phyloP scores from a whole-genome alignment of 2,888 invertebrate species.

The Leptinotarsa rubiginosa region DNA sequence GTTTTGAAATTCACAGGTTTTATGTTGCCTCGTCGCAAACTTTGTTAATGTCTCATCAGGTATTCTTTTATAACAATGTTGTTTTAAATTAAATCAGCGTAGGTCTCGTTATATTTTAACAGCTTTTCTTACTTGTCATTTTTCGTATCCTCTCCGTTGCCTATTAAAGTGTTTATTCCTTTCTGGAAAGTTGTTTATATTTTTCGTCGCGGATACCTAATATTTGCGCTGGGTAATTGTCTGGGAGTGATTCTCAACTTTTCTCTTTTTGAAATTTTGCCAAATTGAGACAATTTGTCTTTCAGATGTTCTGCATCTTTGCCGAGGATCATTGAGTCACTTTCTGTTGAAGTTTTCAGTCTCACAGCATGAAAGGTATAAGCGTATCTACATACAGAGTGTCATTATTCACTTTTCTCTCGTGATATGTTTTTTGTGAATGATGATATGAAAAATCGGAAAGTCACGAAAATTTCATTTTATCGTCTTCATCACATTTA shows the following conservation, averaged over 20 bases:
- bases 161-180: slow-evolving; percentile 35
- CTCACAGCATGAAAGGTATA: background rate
- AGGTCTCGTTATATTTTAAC: slow-evolving; percentile 51
- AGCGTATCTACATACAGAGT: background rate
- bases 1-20: slow-evolving; percentile 56
- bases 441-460: too few species aligned
- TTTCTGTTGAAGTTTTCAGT: too few species aligned
- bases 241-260: slow-evolving; percentile 10
- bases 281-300: background rate
- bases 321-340: background rate
- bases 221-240: slow-evolving; percentile 29
- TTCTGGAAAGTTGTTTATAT: slow-evolving; percentile 33
- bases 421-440: too few species aligned
- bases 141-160: slow-evolving; percentile 36
- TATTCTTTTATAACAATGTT: slow-evolving; percentile 60
- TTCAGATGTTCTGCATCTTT: background rate
- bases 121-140: slow-evolving; percentile 51
- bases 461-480: too few species aligned
- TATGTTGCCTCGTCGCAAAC: slow-evolving; percentile 56
- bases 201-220: slow-evolving; percentile 28
- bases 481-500: too few species aligned
- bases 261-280: slow-evolving; percentile 4
- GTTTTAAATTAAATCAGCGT: slow-evolving; percentile 60
- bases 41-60: slow-evolving; percentile 60
- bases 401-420: too few species aligned